Conservation (phyloP, 2,888 invertebrate genomes). For the Leucophenga montana region DNA sequence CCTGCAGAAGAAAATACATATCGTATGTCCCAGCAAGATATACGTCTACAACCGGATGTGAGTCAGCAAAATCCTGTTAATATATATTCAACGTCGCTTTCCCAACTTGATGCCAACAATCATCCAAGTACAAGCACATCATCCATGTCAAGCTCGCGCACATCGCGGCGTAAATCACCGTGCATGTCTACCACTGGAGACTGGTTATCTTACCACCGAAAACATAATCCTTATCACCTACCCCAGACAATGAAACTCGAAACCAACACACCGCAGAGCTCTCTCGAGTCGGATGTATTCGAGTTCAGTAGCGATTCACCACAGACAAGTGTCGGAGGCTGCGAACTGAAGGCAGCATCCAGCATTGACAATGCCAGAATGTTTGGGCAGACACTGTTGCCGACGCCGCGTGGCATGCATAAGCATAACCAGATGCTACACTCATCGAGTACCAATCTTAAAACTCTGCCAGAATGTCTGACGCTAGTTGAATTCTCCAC, state of each 20-base stretch:
- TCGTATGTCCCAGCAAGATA: slow-evolving; percentile 28
- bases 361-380: slow-evolving; percentile 53
- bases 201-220: slow-evolving; percentile 64
- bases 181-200: slow-evolving; percentile 52
- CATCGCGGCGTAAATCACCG: slow-evolving; percentile 53
- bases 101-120: slow-evolving; percentile 55
- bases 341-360: slow-evolving; percentile 52
- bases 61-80: slow-evolving; percentile 46
- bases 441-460: slow-evolving; percentile 80
- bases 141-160: slow-evolving; percentile 43
- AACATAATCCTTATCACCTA: slow-evolving; percentile 59
- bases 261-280: slow-evolving; percentile 45
- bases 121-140: slow-evolving; percentile 24
- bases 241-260: slow-evolving; percentile 36
- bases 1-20: slow-evolving; percentile 30
- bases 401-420: slow-evolving; percentile 57
- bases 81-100: slow-evolving; percentile 58
- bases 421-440: slow-evolving; percentile 66
- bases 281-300: slow-evolving; percentile 48
- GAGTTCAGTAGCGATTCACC: slow-evolving; percentile 37
- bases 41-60: slow-evolving; percentile 34
- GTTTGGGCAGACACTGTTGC: slow-evolving; percentile 50
- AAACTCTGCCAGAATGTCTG: slow-evolving; percentile 82
- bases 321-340: slow-evolving; percentile 33
- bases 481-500: slow-evolving; percentile 79